Base-by-base conservation (phyloP, 2,797 vertebrate genomes). In the Ptychadena robeensis region DNA sequence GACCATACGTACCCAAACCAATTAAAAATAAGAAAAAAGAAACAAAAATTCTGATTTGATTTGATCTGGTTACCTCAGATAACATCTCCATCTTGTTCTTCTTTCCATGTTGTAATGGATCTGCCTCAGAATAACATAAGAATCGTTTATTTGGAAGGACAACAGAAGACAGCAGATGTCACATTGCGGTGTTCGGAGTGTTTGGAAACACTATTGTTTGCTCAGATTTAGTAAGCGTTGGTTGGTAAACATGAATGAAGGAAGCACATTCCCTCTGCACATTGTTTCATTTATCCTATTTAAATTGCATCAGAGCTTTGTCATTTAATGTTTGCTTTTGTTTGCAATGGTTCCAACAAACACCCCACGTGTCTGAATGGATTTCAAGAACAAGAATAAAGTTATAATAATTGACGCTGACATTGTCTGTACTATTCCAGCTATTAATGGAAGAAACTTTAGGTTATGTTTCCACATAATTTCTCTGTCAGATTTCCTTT, bases 201-300 rank as follows among this genome's bases (percentile, higher is more conserved):
- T 59, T 81, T 83, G 76, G 82, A 79, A 68, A 34, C 6, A 10
- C 15, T 44, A 32, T 11, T 83, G 70, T 83, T 83, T 83, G 82
- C 76, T 59, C 70, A 63, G 70, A 73, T 73, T 83, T 83, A 67
- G 59, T 79, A 83, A 73, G 59, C 69, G 75, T 83, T 68, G 82
- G 82, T 79, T 72, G 18, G 82, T 83, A 83, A 83, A 83, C 82
- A 83, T 67, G 10, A 28, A 40, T 73, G 68, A 35, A 73, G 82
- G 82, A 83, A 83, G 48, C 35, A 57, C 63, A 83, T 61, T 61
- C 15, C 66, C 27, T 73, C 44, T 59, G 40, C 69, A 72, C 44
- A 79, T 79, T 79, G 77, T 73, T 79, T 67, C 71, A 73, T 81
- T 53, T 57, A 53, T 57, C 34, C 34, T 38, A 61, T 59, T 82